Conservation (phyloP, 2,113 vertebrate species). For the Thamnaconus septentrionalis region DNA sequence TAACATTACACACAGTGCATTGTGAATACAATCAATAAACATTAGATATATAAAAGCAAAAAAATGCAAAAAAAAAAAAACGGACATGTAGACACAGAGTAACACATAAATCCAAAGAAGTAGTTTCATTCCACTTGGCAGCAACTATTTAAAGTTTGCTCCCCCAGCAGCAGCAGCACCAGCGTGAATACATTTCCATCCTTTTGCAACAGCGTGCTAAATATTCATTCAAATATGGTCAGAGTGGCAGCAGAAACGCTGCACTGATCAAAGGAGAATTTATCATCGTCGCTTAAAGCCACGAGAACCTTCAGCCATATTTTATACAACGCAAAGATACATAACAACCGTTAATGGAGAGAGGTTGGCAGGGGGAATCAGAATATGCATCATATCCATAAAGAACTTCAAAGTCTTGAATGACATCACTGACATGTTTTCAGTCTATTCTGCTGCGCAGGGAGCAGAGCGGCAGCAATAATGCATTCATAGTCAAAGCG, state of each 20-base stretch:
- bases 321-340: conserved; percentile 30
- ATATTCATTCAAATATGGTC: conserved; percentile 13
- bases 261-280: conserved; percentile 25
- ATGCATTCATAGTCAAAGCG: not conserved
- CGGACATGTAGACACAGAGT: no score
- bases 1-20: no score
- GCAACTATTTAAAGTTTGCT: no score
- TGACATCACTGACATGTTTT: conserved; percentile 51
- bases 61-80: no score
- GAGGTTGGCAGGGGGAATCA: conserved; percentile 35
- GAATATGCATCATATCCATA: conserved; percentile 41
- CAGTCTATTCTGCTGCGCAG: conserved; percentile 16
- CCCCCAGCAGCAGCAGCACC: not conserved
- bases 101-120: no score
- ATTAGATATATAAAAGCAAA: no score
- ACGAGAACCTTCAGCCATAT: conserved; percentile 28
- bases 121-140: no score
- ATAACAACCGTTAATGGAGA: conserved; percentile 41
- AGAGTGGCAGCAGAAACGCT: conserved; percentile 18
- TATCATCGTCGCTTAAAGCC: conserved; percentile 42
- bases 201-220: not conserved
- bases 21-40: no score
- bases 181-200: not conserved
- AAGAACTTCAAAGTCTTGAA: conserved; percentile 38
- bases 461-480: not conserved